Conservation (phyloP, 1,140 invertebrate genomes). For the Tyrophagus putrescentiae region DNA sequence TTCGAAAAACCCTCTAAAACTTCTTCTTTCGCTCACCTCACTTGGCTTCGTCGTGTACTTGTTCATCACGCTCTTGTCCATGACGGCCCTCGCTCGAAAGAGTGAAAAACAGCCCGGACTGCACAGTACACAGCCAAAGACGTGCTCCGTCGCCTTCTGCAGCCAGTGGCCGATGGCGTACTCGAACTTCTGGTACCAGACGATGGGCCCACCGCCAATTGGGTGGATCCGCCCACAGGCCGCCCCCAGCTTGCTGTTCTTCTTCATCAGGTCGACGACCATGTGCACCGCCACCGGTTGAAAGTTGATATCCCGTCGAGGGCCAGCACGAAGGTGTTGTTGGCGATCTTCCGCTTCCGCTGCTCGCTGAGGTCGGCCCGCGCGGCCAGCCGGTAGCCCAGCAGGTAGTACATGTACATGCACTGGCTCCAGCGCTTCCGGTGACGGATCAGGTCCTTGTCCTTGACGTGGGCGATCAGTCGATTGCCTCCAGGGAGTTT, state of each 20-base stretch:
- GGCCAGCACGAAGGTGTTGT: constrained; percentile 90
- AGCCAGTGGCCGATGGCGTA: constrained; percentile 99
- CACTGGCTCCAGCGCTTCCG: constrained; percentile 34
- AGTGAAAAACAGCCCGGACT: constrained; percentile 96
- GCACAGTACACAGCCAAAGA: constrained; percentile 92
- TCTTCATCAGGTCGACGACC: constrained; percentile 94
- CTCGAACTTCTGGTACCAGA: constrained; percentile 98
- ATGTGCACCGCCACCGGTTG: constrained; percentile 84
- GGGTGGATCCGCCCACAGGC: constrained; percentile 97
- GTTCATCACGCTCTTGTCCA: constrained; percentile 46
- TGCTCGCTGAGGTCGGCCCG: constrained; percentile 70
- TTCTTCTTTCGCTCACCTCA: constrained; percentile 55
- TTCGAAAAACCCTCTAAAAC: too few relatives aligned
- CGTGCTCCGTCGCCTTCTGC: constrained; percentile 97
- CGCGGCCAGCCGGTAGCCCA: constrained; percentile 86
- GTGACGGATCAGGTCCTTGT: constrained; percentile 83
- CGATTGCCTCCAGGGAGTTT: constrained; percentile 91
- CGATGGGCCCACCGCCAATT: constrained; percentile 91
- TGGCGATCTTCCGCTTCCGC: constrained; percentile 82
- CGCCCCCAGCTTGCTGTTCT: constrained; percentile 80
- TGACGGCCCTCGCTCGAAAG: constrained; percentile 40
- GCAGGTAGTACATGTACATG: constrained; percentile 98
- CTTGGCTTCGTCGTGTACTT: constrained; percentile 42
- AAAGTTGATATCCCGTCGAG: constrained; percentile 98
- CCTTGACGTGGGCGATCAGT: constrained; percentile 92